Evolutionary conservation across 1,140 invertebrate species (phyloP).

Genomic region (Stegodyphus dumicola): DNA sequence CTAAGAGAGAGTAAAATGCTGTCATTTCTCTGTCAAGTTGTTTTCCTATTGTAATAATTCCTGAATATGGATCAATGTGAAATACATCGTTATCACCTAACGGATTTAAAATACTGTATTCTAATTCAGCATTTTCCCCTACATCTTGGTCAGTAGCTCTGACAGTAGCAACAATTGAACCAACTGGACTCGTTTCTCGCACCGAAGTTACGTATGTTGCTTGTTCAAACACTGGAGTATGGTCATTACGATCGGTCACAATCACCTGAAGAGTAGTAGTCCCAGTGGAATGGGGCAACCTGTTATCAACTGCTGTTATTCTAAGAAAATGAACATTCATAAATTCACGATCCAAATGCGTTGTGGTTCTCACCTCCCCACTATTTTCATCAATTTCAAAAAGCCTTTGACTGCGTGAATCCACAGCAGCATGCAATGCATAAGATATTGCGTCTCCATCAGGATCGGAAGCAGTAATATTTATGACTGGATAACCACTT

Average conservation of each 20-base stretch:
- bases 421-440: conserved; percentile 87
- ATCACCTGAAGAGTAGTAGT: conserved; percentile 85
- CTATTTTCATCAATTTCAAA: conserved; percentile 84
- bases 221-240: conserved; percentile 86
- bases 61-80: conserved; percentile 86
- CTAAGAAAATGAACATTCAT: conserved; percentile 79
- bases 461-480: conserved; percentile 85
- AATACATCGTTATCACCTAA: conserved; percentile 83
- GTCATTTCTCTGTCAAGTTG: conserved; percentile 87
- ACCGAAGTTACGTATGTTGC: conserved; percentile 84
- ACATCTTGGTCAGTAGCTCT: conserved; percentile 92
- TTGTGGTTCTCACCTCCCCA: conserved; percentile 85
- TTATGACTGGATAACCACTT: conserved; percentile 80
- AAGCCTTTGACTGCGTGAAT: conserved; percentile 87
- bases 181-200: conserved; percentile 84
- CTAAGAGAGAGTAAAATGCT: conserved; percentile 85
- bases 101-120: conserved; percentile 78
- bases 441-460: conserved; percentile 75
- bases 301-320: conserved; percentile 76
- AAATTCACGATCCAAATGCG: conserved; percentile 86
- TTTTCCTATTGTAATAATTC: conserved; percentile 84
- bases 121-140: conserved; percentile 82
- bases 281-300: conserved; percentile 85
- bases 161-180: conserved; percentile 87
- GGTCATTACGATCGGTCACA: conserved; percentile 94